Evolutionary conservation across 2,113 vertebrate genomes (phyloP).

Genomic region (Myrmecobius fasciatus): DNA sequence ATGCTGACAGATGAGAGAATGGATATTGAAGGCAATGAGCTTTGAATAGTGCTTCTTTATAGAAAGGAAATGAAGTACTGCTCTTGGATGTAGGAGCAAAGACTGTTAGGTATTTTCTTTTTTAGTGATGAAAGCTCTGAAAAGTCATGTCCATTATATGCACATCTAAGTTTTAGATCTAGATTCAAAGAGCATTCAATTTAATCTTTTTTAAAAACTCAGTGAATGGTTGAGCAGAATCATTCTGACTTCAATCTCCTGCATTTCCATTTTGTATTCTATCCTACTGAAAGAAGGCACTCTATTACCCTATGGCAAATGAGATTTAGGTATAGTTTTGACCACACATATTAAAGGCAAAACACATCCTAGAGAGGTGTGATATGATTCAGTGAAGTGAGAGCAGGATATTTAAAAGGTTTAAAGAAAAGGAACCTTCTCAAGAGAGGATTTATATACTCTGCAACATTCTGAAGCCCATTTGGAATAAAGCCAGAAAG

Average conservation of each 20-base stretch:
- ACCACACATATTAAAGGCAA: neutral
- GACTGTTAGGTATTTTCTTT: neutral
- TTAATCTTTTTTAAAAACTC: conserved; percentile 6
- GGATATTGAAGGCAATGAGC: conserved; percentile 24
- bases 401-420: neutral
- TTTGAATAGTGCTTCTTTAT: neutral
- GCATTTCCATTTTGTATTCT: neutral
- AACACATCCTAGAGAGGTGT: neutral
- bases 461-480: neutral
- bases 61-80: neutral
- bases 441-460: neutral
- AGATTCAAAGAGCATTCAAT: conserved; percentile 8
- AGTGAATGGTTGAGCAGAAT: neutral
- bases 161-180: neutral
- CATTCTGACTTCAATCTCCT: neutral
- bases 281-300: neutral
- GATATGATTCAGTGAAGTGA: neutral
- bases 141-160: neutral
- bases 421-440: neutral
- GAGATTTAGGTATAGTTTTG: neutral
- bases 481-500: conserved; percentile 6
- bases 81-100: conserved; percentile 4
- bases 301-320: neutral
- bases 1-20: conserved; percentile 15
- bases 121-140: neutral